phyloP scores from a whole-genome alignment of 2,888 invertebrate species.

The Ganaspis brasiliensis region DNA sequence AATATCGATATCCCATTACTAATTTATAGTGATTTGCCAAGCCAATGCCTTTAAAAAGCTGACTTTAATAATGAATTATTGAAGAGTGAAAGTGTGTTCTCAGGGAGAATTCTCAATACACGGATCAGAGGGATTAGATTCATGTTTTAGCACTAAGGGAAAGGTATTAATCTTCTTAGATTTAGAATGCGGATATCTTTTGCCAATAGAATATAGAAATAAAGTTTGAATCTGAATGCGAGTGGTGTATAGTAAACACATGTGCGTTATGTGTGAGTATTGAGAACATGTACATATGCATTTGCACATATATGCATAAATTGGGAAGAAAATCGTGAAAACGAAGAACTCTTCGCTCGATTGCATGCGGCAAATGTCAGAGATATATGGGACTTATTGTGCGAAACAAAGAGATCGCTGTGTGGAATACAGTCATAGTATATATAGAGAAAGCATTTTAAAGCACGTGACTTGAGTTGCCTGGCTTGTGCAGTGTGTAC shows the following conservation, averaged over 20 bases:
- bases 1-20: too few species aligned
- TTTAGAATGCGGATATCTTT: constrained; percentile 9
- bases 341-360: background rate
- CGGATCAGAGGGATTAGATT: background rate
- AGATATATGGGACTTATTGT: constrained; percentile 17
- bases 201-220: constrained; percentile 21
- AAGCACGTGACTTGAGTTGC: constrained; percentile 15
- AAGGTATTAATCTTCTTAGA: constrained; percentile 31
- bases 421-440: background rate
- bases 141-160: constrained; percentile 28
- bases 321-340: constrained; percentile 17
- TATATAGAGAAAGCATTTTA: constrained; percentile 29
- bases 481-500: constrained; percentile 1
- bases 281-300: background rate
- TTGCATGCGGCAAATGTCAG: constrained; percentile 14
- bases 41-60: background rate
- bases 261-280: too few species aligned
- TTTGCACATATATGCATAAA: background rate
- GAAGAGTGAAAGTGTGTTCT: constrained; percentile 26
- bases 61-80: background rate
- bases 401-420: constrained; percentile 26
- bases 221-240: background rate
- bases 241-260: background rate
- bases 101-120: background rate
- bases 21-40: too few species aligned